phyloP scores from a whole-genome alignment of 2,888 invertebrate genomes.

The Drosophila subsilvestris region DNA sequence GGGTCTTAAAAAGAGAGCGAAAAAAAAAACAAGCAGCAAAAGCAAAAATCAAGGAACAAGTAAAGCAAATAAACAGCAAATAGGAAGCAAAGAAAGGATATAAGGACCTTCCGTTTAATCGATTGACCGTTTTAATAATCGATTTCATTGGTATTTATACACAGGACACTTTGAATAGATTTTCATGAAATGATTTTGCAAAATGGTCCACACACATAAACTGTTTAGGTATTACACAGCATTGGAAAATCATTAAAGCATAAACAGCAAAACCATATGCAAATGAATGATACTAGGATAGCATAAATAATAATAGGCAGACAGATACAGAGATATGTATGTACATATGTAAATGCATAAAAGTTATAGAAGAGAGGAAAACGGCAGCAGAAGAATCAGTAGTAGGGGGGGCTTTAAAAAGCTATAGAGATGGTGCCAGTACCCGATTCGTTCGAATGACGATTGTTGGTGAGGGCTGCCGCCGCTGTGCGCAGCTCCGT shows the following conservation, averaged over 20 bases:
- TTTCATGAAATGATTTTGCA: too few species aligned
- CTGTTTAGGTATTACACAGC: too few species aligned
- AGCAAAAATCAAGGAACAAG: background rate
- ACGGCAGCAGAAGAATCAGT: background rate
- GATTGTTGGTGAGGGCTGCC: slow-evolving; percentile 75
- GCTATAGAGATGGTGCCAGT: slow-evolving; percentile 48
- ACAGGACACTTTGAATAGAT: too few species aligned
- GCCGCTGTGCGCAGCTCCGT: slow-evolving; percentile 81
- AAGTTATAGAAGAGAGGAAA: background rate
- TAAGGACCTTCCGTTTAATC: too few species aligned
- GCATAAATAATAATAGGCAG: background rate
- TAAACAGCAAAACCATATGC: background rate
- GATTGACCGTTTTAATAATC: too few species aligned
- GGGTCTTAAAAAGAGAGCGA: background rate
- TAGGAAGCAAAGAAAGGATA: background rate
- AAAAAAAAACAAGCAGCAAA: background rate
- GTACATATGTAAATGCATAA: background rate
- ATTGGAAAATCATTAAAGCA: too few species aligned
- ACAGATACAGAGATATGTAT: background rate
- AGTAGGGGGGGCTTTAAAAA: slow-evolving; percentile 11
- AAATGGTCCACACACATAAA: too few species aligned
- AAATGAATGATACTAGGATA: background rate
- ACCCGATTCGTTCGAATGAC: slow-evolving; percentile 84
- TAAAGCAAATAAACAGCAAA: background rate
- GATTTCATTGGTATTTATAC: too few species aligned